Evolutionary conservation across 2,113 vertebrate genomes (phyloP), one percentile per base, ranked within the genome.

Genomic region (Arenaria interpres): DNA sequence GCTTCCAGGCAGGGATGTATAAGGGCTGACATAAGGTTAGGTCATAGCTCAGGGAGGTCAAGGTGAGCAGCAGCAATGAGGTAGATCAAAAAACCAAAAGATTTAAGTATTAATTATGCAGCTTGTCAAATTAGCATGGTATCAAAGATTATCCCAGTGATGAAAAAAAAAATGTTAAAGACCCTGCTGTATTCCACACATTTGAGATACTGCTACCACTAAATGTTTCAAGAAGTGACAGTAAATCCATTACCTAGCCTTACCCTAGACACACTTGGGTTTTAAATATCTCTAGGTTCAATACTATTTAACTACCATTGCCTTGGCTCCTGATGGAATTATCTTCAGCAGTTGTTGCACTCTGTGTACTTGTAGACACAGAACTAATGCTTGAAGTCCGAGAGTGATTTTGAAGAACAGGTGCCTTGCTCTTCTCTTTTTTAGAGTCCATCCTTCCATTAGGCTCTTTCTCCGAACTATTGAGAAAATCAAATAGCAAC

Each of bases 401-500:
- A 89, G 99, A 99, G 12, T 98, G 97, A 67, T 97, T 98, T 14
- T 97, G 95, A 33, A 98, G 93, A 23, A 97, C 97, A 6, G 98
- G 95, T 67, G 97, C 95, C 93, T 97, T 99, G 80, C 88, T 91
- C 46, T 93, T 97, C 48, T 99, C 99, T 89, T 97, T 98, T 94
- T 98, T 99, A 53, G 98, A 95, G 64, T 99, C 99, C 77, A 98
- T 97, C 93, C 96, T 98, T 85, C 97, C 98, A 7, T 97, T 97
- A 43, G 98, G 98, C 7, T 99, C 98, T 54, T 99, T 99, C 67
- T 99, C 99, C 0, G 99, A 99, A 95, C 99, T 99, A 96, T 99
- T 99, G 78, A 99, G 98, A 98, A 99, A 99, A 97, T 99, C 99
- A 98, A 99, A 99, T 0, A 99, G 98, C 90, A 99, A 97, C 86